A percentile compares a stretch with the other conserved stretches of the same genome.
phyloP scores from a whole-genome alignment of 1,140 invertebrate species.

The Triops cancriformis region DNA sequence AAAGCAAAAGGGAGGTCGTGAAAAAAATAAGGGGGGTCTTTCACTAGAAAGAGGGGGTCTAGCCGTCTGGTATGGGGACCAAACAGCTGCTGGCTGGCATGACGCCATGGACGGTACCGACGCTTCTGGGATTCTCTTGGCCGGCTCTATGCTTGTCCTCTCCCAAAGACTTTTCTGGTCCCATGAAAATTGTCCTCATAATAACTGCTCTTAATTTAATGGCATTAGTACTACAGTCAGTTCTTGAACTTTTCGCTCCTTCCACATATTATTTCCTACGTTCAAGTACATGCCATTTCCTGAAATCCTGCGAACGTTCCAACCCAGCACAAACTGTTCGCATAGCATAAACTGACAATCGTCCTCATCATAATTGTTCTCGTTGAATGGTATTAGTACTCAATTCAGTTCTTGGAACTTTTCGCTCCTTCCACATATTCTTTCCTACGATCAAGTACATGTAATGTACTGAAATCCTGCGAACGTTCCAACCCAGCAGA shows the following conservation, averaged over 20 bases:
- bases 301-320: too few relatives aligned
- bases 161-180: neutral
- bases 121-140: neutral
- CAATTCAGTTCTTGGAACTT: too few relatives aligned
- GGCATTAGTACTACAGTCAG: neutral
- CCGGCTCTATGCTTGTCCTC: neutral
- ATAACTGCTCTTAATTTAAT: neutral
- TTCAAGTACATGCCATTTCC: too few relatives aligned
- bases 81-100: neutral
- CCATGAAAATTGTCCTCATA: neutral
- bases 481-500: too few relatives aligned
- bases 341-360: neutral
- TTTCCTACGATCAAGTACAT: too few relatives aligned
- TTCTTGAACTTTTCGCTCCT: neutral
- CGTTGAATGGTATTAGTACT: too few relatives aligned
- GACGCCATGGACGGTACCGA: neutral
- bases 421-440: too few relatives aligned
- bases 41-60: neutral
- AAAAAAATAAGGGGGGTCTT: slow-evolving; percentile 11
- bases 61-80: slow-evolving; percentile 3
- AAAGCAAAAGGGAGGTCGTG: slow-evolving; percentile 20
- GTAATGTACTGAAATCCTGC: too few relatives aligned
- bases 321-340: too few relatives aligned
- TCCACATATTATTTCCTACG: too few relatives aligned
- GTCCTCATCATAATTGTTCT: too few relatives aligned